Conservation (phyloP, 2,888 invertebrate species). For the Sphaerophoria taeniata region DNA sequence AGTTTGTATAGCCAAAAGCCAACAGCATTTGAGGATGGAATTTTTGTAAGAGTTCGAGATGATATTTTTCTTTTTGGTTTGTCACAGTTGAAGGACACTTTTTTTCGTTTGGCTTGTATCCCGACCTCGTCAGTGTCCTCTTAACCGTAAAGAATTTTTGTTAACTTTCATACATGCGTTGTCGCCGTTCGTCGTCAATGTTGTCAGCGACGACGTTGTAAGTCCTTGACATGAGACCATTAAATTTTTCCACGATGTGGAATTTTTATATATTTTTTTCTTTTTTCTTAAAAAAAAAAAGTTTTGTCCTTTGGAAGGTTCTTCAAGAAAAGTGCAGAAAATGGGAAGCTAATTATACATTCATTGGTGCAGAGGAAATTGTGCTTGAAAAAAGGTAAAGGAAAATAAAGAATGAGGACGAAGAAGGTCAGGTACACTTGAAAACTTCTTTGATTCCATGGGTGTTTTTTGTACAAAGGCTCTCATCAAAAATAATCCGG, state of each 20-base stretch:
- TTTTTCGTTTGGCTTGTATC: not conserved
- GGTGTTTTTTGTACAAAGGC: too few species aligned
- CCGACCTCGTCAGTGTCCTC: not conserved
- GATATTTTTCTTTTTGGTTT: conserved; percentile 25
- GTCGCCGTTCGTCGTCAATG: not conserved
- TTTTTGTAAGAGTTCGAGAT: conserved; percentile 52
- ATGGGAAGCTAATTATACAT: conserved; percentile 55
- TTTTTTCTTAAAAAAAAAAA: conserved; percentile 1
- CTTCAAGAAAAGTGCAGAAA: conserved; percentile 24
- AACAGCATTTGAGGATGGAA: conserved; percentile 35
- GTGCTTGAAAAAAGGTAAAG: conserved; percentile 3
- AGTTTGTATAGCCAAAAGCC: not conserved
- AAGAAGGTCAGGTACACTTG: not conserved
- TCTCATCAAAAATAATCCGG: too few species aligned
- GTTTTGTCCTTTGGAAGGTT: conserved; percentile 11
- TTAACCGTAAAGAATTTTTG: conserved; percentile 28
- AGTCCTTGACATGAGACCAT: conserved; percentile 32
- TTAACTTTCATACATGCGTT: conserved; percentile 1
- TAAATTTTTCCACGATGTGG: conserved; percentile 45
- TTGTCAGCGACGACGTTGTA: not conserved
- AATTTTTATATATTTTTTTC: conserved; percentile 41
- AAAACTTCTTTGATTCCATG: too few species aligned
- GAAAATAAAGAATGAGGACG: not conserved
- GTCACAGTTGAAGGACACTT: conserved; percentile 42
- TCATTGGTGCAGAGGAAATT: conserved; percentile 33